Evolutionary conservation across 2,888 invertebrate genomes (phyloP).

Genomic region (Andrena bucephala): DNA sequence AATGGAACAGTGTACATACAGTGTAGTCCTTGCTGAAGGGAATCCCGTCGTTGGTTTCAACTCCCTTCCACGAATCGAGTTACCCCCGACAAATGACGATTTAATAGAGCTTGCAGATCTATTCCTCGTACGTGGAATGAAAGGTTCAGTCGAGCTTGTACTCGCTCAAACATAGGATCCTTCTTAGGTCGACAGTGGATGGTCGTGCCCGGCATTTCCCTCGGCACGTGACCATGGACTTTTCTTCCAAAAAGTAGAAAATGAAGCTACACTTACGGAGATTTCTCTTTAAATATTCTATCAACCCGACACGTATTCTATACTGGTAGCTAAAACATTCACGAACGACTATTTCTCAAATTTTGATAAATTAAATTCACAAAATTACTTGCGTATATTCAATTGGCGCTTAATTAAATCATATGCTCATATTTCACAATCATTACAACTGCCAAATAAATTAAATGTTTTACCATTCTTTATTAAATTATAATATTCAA

Average conservation of each 20-base stretch:
- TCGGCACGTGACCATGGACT: constrained; percentile 77
- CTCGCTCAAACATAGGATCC: constrained; percentile 51
- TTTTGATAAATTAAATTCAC: constrained; percentile 9
- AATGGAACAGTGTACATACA: constrained; percentile 39
- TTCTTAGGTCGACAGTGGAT: constrained; percentile 58
- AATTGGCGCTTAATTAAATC: neutral
- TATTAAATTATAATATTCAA: neutral
- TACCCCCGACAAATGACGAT: constrained; percentile 70
- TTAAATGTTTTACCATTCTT: neutral
- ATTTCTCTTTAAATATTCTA: constrained; percentile 76
- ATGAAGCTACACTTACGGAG: constrained; percentile 72
- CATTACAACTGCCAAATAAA: neutral
- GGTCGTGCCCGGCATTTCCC: constrained; percentile 76
- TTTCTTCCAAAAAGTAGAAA: constrained; percentile 67
- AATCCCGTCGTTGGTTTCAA: constrained; percentile 49
- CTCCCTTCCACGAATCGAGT: constrained; percentile 63
- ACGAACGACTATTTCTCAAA: constrained; percentile 43
- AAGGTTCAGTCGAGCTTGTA: constrained; percentile 54
- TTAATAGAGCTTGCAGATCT: constrained; percentile 73
- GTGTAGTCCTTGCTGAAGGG: constrained; percentile 45
- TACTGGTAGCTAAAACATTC: constrained; percentile 43
- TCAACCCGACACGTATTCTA: constrained; percentile 74
- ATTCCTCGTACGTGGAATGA: constrained; percentile 70
- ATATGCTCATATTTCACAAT: neutral
- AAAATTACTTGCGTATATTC: neutral